Conservation (phyloP, 2,113 vertebrate genomes). For the Catagonus wagneri region DNA sequence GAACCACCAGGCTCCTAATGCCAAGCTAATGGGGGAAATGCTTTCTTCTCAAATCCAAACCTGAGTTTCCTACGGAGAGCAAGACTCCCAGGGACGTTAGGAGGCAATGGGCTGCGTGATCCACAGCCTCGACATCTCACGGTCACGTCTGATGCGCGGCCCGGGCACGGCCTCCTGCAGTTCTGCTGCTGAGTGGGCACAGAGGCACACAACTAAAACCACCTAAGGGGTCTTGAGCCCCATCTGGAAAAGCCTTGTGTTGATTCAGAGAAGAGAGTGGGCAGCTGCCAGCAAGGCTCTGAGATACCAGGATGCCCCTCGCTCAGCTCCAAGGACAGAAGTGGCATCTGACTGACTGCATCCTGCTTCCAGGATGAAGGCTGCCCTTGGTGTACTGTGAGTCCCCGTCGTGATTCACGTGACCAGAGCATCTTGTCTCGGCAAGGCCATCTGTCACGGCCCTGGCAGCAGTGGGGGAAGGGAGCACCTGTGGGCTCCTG, state of each 20-base stretch:
- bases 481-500: background rate
- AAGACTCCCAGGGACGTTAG: background rate
- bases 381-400: conserved; percentile 17
- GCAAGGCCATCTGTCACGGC: conserved; percentile 67
- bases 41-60: conserved; percentile 26
- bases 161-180: background rate
- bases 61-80: background rate
- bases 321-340: conserved; percentile 55
- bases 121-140: background rate
- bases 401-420: background rate
- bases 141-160: rapidly evolving
- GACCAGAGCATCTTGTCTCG: background rate
- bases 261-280: background rate
- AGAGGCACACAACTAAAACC: background rate
- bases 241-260: background rate
- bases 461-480: conserved; percentile 9
- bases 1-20: background rate
- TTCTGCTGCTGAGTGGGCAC: background rate
- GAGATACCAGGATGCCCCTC: background rate
- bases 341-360: background rate
- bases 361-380: background rate
- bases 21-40: background rate
- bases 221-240: background rate
- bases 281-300: background rate
- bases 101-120: background rate